A percentile compares a stretch with the other conserved stretches of the same genome.
Evolutionary conservation across 1,140 invertebrate species (phyloP).

Genomic region (Mercenaria mercenaria): DNA sequence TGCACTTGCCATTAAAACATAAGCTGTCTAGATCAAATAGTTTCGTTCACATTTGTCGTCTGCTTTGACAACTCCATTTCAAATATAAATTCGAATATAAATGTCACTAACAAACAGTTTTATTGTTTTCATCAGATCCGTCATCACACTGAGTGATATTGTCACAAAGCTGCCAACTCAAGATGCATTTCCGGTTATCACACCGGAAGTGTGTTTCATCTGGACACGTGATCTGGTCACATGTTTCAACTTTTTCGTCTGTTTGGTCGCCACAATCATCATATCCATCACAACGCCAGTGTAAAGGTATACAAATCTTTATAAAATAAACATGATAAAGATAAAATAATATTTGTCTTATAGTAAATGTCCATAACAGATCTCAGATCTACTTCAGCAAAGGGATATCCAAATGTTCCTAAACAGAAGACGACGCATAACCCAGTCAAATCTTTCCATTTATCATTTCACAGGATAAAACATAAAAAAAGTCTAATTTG

Average conservation of each 20-base stretch:
- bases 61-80: no score
- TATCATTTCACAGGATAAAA: no score
- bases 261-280: conserved; percentile 97
- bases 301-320: conserved; percentile 80
- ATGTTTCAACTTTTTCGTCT: conserved; percentile 97
- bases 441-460: no score
- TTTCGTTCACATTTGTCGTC: no score
- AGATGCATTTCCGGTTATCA: conserved; percentile 91
- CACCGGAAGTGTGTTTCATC: conserved; percentile 89
- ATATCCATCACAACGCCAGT: conserved; percentile 88
- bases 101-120: not conserved
- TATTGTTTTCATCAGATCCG: conserved; percentile 92
- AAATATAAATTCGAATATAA: no score
- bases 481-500: no score
- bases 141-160: conserved; percentile 96
- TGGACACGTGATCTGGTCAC: conserved; percentile 88
- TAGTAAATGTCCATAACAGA: no score
- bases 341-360: not conserved
- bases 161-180: conserved; percentile 93
- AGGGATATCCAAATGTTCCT: no score
- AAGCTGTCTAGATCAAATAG: no score
- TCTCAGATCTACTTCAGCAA: no score
- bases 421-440: no score
- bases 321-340: not conserved
- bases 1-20: no score